Evolutionary conservation across 2,797 vertebrate species (phyloP), one percentile per base, ranked within the genome.

Genomic region (Typhlichthys eigenmanni): DNA sequence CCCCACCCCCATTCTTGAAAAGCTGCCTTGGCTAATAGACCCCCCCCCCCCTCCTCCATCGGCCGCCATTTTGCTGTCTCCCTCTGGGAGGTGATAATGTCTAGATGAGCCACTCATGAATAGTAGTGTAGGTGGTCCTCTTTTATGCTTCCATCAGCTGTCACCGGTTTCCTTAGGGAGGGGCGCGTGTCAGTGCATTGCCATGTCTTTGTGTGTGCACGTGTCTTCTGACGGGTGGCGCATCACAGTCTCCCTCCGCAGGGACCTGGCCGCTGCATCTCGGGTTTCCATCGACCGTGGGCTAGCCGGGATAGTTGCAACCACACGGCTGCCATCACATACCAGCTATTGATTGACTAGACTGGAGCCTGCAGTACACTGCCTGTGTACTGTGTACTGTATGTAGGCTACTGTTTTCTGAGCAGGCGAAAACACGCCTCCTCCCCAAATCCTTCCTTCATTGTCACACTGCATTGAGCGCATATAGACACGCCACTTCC

Each of bases 61-160:
- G 24, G 4, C 24, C 24, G 72, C 66, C 79, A 84, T 88, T 77
- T 84, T 77, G 60, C 62, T 17, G 13, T 47, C 63, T 63, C 61
- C 38, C 66, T 70, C 43, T 34, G 12, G 9, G 45, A 68, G 46
- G 17, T 50, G 60, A 51, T 60, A 47, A 72, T 16, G 52, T 68
- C 45, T 64, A 54, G 7, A 16, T 58, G 43, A 69, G 61, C 58
- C 63, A 69, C 64, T 60, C 47, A 48, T 54, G 52, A 48, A 55
- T 51, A 9, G 53, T 2, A n/a, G n/a, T n/a, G n/a, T n/a, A 29
- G 24, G 24, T 13, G 58, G 17, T 34, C 38, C 12, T 29, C 24
- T 29, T 29, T 29, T 29, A 29, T 29, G 24, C 24, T 29, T 29
- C 24, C 24, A 29, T 29, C 24, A 4, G 24, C 24, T 29, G 24